Percentiles rank a stretch among this genome's conserved stretches.
phyloP scores from a whole-genome alignment of 1,140 invertebrate species.

The Musca domestica region DNA sequence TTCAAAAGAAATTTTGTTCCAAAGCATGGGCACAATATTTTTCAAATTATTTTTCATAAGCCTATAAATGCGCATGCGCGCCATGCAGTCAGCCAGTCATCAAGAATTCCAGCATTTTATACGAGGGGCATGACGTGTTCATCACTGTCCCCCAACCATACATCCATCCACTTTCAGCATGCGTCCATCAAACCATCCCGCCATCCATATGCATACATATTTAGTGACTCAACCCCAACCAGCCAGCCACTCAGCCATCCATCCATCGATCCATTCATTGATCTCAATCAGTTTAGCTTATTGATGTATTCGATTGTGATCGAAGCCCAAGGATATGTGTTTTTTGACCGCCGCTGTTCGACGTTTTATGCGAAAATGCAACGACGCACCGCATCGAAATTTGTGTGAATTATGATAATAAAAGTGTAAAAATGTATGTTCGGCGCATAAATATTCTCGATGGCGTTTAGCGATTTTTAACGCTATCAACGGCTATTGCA shows the following conservation, averaged over 20 bases:
- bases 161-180: too few relatives aligned
- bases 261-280: too few relatives aligned
- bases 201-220: not conserved
- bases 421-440: constrained; percentile 3
- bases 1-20: too few relatives aligned
- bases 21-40: too few relatives aligned
- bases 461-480: too few relatives aligned
- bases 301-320: constrained; percentile 21
- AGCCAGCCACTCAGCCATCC: not conserved
- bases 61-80: too few relatives aligned
- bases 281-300: constrained; percentile 18
- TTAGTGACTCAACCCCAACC: not conserved
- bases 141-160: too few relatives aligned
- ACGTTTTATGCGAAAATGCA: constrained; percentile 1
- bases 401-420: constrained; percentile 15
- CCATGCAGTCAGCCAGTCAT: too few relatives aligned
- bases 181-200: not conserved
- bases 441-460: not conserved
- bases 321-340: constrained; percentile 8
- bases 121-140: too few relatives aligned
- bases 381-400: not conserved
- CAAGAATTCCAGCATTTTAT: too few relatives aligned
- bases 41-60: too few relatives aligned
- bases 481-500: too few relatives aligned
- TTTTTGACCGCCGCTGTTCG: not conserved